Base-by-base conservation (phyloP, 2,797 vertebrate genomes). In the Coendou prehensilis region DNA sequence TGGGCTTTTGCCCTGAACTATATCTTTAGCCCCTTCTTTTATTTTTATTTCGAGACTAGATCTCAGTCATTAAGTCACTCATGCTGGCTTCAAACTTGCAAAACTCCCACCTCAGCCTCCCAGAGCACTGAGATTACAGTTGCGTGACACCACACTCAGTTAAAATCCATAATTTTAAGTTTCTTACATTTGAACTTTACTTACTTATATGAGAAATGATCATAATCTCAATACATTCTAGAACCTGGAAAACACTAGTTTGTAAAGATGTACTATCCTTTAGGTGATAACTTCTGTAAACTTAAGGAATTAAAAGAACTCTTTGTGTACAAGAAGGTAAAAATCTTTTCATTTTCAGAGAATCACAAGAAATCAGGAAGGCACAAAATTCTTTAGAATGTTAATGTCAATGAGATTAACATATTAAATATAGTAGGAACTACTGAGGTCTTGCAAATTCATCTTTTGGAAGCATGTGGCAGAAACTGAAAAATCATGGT, bases 401-500 rank as follows among this genome's bases (percentile, higher is more conserved):
- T 73, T 80, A 67, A 54, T 83, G 30, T 87, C 63, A 89, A 20
- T 83, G 91, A 80, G 9, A 61, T 64, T 56, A 92, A 78, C 54
- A n/a, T 17, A 79, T 47, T 87, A 90, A 54, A 85, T 61, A 67
- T 20, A 82, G 57, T 63, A 71, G 91, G 50, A 95, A 41, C 41
- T 82, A 69, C 3, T 80, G 47, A 59, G 47, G 20, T 59, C 89
- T 88, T 88, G 11, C 75, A 75, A 76, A 59, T 83, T 96, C 54
- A 47, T 20, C 18, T 93, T 89, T 71, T 56, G 61, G 33, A 94
- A 54, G 88, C 71, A 78, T 6, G 89, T 80, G 23, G 23, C 7
- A 89, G 50, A 89, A 93, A 92, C 37, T 56, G 47, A 95, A 95
- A 94, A 83, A 13, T 84, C 64, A 91, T 87, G 56, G 13, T 69